A percentile compares a stretch with the other conserved stretches of the same genome.
Conservation (phyloP, 2,113 vertebrate species). For the Leptosomus discolor region DNA sequence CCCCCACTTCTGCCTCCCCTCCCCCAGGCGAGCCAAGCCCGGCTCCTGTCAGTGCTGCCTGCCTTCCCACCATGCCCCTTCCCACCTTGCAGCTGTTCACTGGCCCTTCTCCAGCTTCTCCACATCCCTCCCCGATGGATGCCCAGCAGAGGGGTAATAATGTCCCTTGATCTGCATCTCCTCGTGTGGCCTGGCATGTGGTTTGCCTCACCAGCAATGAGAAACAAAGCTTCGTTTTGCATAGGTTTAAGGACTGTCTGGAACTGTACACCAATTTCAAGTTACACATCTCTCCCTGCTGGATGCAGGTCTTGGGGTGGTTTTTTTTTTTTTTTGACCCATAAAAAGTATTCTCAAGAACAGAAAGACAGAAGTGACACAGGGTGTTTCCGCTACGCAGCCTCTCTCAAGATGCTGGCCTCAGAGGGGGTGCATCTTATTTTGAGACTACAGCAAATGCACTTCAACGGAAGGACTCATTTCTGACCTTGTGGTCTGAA, state of each 20-base stretch:
- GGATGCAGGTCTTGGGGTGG: accelerated
- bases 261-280: neutral
- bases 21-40: neutral
- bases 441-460: neutral
- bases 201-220: neutral
- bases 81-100: neutral
- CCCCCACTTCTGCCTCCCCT: neutral
- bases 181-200: accelerated
- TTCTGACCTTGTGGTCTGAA: neutral
- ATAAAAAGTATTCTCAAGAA: neutral
- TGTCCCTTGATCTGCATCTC: neutral
- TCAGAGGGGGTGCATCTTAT: neutral
- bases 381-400: neutral
- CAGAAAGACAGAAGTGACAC: neutral
- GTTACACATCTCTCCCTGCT: neutral
- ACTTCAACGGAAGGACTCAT: neutral
- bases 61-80: accelerated
- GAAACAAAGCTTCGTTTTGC: neutral
- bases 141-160: neutral
- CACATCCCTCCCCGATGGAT: accelerated
- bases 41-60: neutral
- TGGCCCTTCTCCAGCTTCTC: neutral
- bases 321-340: neutral
- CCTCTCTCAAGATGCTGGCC: neutral
- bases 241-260: neutral